These are phyloP conservation scores for Tachyglossus aculeatus DNA, from an alignment of 2,797 vertebrate genomes.

Conservation along the genomic window DNA sequence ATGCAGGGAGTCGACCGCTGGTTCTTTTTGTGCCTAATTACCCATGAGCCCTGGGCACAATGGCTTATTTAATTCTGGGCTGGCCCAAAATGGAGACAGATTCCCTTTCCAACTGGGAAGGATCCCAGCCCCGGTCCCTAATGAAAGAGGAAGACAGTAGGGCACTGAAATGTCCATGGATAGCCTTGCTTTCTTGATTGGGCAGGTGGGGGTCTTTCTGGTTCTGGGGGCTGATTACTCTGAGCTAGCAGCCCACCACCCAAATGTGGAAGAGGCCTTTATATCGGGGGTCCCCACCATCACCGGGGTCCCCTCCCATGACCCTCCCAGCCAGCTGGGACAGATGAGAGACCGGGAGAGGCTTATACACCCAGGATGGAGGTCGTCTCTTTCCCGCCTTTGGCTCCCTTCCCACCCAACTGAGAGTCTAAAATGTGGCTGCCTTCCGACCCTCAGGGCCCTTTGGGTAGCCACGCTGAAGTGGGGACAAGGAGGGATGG, in stretches of 20 bases:
- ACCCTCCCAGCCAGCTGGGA: no score
- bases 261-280: no score
- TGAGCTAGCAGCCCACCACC: not conserved
- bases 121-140: constrained; percentile 30
- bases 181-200: constrained; percentile 23
- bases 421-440: no score
- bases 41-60: constrained; percentile 65
- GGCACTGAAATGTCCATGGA: constrained; percentile 31
- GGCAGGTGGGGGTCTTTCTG: constrained; percentile 8
- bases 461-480: no score
- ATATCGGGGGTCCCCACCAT: no score
- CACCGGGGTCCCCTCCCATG: no score
- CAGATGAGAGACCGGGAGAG: no score
- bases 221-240: constrained; percentile 1
- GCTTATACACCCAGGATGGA: no score
- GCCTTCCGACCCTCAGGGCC: no score
- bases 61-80: constrained; percentile 61
- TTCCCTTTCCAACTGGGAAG: constrained; percentile 63
- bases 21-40: constrained; percentile 73
- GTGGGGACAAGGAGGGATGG: no score
- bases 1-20: constrained; percentile 51
- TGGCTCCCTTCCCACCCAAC: constrained; percentile 22
- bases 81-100: constrained; percentile 64
- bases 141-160: constrained; percentile 6
- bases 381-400: no score